Evolutionary conservation across 2,797 vertebrate species (phyloP).

Genomic region (Crenichthys baileyi): DNA sequence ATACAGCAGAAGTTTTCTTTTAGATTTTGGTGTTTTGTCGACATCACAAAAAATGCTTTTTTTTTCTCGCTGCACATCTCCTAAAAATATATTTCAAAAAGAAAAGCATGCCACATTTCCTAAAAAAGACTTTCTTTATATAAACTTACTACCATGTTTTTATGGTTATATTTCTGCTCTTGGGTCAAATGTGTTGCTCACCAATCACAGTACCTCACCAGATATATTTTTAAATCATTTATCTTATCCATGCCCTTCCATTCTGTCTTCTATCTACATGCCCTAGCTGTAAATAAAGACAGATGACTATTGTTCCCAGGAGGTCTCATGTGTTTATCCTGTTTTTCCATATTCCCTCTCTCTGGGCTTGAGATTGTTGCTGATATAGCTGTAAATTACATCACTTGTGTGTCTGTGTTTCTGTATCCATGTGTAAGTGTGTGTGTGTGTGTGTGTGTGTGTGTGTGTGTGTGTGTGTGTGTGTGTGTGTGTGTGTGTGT

Average conservation of each 20-base stretch:
- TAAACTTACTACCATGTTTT: background rate
- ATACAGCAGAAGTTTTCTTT: background rate
- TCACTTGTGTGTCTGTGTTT: background rate
- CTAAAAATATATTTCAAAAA: background rate
- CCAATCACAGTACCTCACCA: background rate
- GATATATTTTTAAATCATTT: slow-evolving; percentile 5
- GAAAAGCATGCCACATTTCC: background rate
- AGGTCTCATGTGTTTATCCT: slow-evolving; percentile 43
- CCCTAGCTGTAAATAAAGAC: slow-evolving; percentile 36
- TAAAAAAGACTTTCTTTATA: background rate
- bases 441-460: no score
- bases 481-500: background rate
- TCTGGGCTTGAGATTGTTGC: slow-evolving; percentile 29
- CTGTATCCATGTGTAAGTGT: background rate
- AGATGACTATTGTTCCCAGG: slow-evolving; percentile 44
- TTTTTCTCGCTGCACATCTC: background rate
- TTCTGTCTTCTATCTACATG: background rate
- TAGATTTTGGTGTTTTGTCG: background rate
- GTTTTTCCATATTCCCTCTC: slow-evolving; percentile 41
- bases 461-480: background rate
- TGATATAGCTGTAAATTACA: slow-evolving; percentile 60
- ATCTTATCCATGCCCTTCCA: slow-evolving; percentile 1
- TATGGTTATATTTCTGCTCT: background rate
- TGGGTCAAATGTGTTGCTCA: background rate
- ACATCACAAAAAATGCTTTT: background rate